Conservation (phyloP, 1,140 invertebrate species). For the Danaus melanippus region DNA sequence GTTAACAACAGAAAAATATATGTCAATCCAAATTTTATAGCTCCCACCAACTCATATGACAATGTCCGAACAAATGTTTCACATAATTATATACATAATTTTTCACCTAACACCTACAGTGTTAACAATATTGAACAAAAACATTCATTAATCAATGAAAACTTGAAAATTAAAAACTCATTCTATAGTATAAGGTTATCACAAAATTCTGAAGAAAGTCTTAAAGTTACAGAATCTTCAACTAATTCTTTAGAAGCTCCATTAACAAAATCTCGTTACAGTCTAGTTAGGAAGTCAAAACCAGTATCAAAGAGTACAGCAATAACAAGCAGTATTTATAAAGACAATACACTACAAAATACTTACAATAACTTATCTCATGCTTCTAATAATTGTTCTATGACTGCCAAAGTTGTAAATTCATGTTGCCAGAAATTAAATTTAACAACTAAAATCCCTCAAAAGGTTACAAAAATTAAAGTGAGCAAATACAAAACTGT, state of each 20-base stretch:
- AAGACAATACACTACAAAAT: no score
- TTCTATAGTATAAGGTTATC: no score
- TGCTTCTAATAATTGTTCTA: no score
- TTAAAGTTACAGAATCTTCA: neutral
- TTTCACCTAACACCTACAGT: no score
- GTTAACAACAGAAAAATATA: slow-evolving; percentile 41
- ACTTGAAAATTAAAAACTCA: no score
- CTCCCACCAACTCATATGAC: slow-evolving; percentile 1
- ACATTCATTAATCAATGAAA: no score
- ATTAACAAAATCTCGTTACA: slow-evolving; percentile 26
- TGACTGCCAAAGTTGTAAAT: no score
- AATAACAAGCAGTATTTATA: neutral
- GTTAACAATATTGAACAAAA: no score
- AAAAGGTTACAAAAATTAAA: slow-evolving; percentile 35
- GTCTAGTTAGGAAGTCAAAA: slow-evolving; percentile 18
- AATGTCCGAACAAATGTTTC: no score
- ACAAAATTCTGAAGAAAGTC: neutral
- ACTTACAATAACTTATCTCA: no score
- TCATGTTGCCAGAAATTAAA: neutral
- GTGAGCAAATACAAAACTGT: slow-evolving; percentile 54
- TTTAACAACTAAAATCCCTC: neutral
- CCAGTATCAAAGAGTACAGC: neutral
- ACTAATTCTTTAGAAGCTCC: slow-evolving; percentile 6
- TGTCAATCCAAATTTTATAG: slow-evolving; percentile 58
- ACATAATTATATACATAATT: no score